A percentile compares a stretch with the other conserved stretches of the same genome.
phyloP scores from a whole-genome alignment of 2,888 invertebrate species.

The Pheosia tremula region DNA sequence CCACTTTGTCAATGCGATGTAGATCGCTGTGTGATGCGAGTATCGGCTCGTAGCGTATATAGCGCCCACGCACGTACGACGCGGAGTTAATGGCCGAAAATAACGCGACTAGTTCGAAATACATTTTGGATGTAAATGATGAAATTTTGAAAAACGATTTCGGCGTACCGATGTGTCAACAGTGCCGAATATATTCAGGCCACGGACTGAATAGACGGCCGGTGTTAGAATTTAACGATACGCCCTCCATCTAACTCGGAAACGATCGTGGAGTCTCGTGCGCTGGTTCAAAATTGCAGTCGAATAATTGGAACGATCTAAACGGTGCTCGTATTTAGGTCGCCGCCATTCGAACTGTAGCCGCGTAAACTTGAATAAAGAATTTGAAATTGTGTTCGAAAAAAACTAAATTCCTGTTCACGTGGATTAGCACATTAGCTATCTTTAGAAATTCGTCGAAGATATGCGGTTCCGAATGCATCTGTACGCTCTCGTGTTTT shows the following conservation, averaged over 20 bases:
- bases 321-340: slow-evolving; percentile 70
- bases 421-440: slow-evolving; percentile 21
- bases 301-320: slow-evolving; percentile 54
- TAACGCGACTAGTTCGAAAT: slow-evolving; percentile 33
- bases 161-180: slow-evolving; percentile 4
- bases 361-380: slow-evolving; percentile 79
- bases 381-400: slow-evolving; percentile 64
- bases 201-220: slow-evolving; percentile 14
- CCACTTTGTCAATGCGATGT: slow-evolving; percentile 48
- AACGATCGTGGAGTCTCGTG: background rate
- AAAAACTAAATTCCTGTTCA: slow-evolving; percentile 46
- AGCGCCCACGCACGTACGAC: slow-evolving; percentile 46
- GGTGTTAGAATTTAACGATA: background rate
- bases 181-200: slow-evolving; percentile 23
- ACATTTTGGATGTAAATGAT: slow-evolving; percentile 25
- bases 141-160: slow-evolving; percentile 38
- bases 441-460: background rate
- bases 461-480: background rate
- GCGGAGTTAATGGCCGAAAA: slow-evolving; percentile 29
- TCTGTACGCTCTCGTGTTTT: background rate
- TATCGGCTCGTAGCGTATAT: slow-evolving; percentile 27
- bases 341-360: slow-evolving; percentile 63
- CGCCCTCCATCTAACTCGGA: background rate
- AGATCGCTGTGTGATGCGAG: slow-evolving; percentile 32
- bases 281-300: slow-evolving; percentile 52